phyloP scores from a whole-genome alignment of 2,113 vertebrate species.

The Falco punctatus region DNA sequence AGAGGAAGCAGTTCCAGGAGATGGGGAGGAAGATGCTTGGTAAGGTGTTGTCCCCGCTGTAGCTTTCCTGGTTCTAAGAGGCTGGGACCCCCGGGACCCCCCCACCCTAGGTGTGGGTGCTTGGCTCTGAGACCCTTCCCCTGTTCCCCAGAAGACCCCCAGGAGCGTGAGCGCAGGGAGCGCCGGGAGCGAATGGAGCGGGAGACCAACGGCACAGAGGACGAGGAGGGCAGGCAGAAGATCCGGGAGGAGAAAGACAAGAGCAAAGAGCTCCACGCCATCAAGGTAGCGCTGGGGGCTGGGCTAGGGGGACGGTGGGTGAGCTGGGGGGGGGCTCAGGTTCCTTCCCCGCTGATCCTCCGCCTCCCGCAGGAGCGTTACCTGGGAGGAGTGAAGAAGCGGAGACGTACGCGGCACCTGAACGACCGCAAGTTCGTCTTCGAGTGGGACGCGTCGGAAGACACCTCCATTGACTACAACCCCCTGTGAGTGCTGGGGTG shows the following conservation, averaged over 20 bases:
- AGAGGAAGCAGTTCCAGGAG: constrained; percentile 94
- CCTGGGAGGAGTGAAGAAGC: constrained; percentile 93
- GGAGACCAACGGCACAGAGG: constrained; percentile 94
- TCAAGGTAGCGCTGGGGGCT: constrained; percentile 79
- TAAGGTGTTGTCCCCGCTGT: constrained; percentile 18
- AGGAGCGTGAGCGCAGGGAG: constrained; percentile 92
- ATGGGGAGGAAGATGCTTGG: constrained; percentile 96
- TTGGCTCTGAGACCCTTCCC: background rate
- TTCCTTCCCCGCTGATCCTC: background rate
- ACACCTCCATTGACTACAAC: constrained; percentile 96
- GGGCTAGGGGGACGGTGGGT: accelerated
- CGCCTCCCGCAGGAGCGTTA: constrained; percentile 85
- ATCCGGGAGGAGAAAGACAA: constrained; percentile 98
- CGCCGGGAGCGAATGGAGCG: constrained; percentile 93
- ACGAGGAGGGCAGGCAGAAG: constrained; percentile 92
- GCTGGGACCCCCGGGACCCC: background rate
- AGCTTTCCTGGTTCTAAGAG: background rate
- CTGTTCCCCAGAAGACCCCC: constrained; percentile 89
- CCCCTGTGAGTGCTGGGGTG: constrained; percentile 83
- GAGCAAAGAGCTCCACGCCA: constrained; percentile 93
- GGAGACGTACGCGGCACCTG: constrained; percentile 91
- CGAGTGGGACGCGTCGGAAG: constrained; percentile 97
- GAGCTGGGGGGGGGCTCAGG: accelerated
- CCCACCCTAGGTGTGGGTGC: accelerated
- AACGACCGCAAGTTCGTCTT: constrained; percentile 99